phyloP scores from a whole-genome alignment of 1,140 invertebrate species.

The Onthophagus taurus region DNA sequence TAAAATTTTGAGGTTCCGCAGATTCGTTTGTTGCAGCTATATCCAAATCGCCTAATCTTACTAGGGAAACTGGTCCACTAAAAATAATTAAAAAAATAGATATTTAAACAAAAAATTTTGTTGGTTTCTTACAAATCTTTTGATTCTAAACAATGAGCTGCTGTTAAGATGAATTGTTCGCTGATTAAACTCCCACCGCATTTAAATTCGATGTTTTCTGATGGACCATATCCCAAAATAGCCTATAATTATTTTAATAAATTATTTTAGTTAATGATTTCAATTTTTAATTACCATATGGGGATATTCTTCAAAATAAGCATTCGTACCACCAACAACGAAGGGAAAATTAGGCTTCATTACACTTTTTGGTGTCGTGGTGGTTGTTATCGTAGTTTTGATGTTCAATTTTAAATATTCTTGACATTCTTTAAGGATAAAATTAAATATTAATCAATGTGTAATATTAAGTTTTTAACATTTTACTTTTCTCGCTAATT shows the following conservation, averaged over 20 bases:
- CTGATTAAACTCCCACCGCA: constrained; percentile 9
- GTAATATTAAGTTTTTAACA: too few species aligned
- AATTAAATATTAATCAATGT: too few species aligned
- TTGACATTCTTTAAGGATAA: too few species aligned
- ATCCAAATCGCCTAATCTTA: constrained; percentile 7
- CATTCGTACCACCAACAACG: not conserved
- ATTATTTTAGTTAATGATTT: not conserved
- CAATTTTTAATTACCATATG: too few species aligned
- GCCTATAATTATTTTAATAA: constrained; percentile 2
- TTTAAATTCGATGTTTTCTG: not conserved
- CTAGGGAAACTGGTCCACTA: constrained; percentile 3
- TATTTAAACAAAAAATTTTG: too few species aligned
- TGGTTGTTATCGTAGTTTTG: too few species aligned
- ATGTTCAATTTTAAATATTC: too few species aligned
- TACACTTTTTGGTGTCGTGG: too few species aligned
- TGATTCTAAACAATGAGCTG: too few species aligned
- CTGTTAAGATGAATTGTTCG: constrained; percentile 2
- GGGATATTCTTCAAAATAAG: constrained; percentile 1
- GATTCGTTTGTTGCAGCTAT: not conserved
- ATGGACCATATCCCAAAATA: not conserved
- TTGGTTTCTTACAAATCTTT: too few species aligned
- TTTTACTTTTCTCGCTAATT: too few species aligned
- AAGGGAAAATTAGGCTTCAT: too few species aligned
- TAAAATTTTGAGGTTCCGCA: constrained; percentile 16
- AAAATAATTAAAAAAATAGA: not conserved